Percentiles rank a stretch among this genome's conserved stretches.
phyloP scores from a whole-genome alignment of 1,140 invertebrate species.

The Homarus americanus region DNA sequence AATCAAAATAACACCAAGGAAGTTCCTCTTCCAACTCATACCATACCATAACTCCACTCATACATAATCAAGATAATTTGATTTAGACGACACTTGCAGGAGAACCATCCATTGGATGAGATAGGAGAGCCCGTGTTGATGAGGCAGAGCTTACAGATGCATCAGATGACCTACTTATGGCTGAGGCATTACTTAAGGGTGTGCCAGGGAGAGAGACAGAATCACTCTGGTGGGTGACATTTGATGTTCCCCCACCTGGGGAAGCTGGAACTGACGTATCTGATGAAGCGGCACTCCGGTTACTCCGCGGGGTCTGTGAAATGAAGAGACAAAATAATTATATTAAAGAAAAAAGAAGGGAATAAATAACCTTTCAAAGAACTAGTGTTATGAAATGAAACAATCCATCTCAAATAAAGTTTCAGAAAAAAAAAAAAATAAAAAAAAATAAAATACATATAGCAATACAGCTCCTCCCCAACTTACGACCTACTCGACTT shows the following conservation, averaged over 20 bases:
- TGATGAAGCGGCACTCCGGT: neutral
- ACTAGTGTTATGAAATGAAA: no score
- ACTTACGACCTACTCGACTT: no score
- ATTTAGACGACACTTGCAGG: constrained; percentile 50
- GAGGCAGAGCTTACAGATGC: constrained; percentile 70
- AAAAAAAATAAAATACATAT: no score
- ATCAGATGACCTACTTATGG: constrained; percentile 63
- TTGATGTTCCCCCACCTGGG: constrained; percentile 32
- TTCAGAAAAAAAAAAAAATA: no score
- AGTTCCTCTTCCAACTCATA: no score
- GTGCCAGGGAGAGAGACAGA: constrained; percentile 68
- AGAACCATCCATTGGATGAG: constrained; percentile 49
- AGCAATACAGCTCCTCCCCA: no score
- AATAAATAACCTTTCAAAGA: no score
- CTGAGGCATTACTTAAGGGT: constrained; percentile 70
- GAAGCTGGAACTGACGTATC: constrained; percentile 36
- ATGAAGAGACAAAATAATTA: neutral
- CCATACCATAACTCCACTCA: no score
- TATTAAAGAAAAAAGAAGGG: neutral
- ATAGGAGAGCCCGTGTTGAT: constrained; percentile 58
- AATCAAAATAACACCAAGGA: no score
- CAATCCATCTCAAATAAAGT: no score
- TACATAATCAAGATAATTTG: no score
- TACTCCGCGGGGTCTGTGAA: neutral
- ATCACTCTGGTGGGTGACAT: constrained; percentile 53